Percentiles rank a stretch among this genome's conserved stretches.
phyloP scores from a whole-genome alignment of 1,140 invertebrate genomes.

The Lycorma delicatula region DNA sequence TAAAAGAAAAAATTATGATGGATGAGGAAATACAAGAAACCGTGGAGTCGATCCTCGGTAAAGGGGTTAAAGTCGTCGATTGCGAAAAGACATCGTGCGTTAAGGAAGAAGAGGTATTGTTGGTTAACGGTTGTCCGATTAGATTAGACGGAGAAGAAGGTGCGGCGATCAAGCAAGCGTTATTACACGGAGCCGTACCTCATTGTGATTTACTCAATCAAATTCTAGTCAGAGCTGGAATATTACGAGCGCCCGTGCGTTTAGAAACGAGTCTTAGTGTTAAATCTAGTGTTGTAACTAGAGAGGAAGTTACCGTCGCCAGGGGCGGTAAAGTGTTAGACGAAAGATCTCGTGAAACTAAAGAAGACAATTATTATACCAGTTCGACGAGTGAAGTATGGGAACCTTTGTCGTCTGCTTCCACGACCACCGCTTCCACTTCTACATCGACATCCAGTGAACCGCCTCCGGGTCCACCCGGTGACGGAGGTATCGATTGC shows the following conservation, averaged over 20 bases:
- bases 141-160: slow-evolving; percentile 60
- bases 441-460: background rate
- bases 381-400: slow-evolving; percentile 59
- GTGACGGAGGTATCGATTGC: slow-evolving; percentile 9
- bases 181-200: slow-evolving; percentile 61
- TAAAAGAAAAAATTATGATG: too few relatives aligned
- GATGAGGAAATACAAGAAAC: slow-evolving; percentile 67
- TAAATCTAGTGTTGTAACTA: slow-evolving; percentile 61
- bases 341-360: slow-evolving; percentile 60
- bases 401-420: slow-evolving; percentile 42
- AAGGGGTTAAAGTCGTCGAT: slow-evolving; percentile 63
- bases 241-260: slow-evolving; percentile 54
- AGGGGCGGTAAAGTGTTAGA: slow-evolving; percentile 59
- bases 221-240: slow-evolving; percentile 47
- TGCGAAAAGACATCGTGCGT: slow-evolving; percentile 65
- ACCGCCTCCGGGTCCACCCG: slow-evolving; percentile 5
- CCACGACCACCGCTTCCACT: background rate
- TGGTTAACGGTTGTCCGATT: slow-evolving; percentile 65
- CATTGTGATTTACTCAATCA: slow-evolving; percentile 63
- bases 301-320: slow-evolving; percentile 62
- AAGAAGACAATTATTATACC: slow-evolving; percentile 62
- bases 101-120: slow-evolving; percentile 61
- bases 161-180: slow-evolving; percentile 55
- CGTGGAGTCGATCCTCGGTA: slow-evolving; percentile 65
- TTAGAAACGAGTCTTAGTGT: slow-evolving; percentile 64